These are phyloP conservation scores for Nemopilema nomurai DNA, from an alignment of 30 jellyfish, hydroid and myxozoan genomes.

Conservation along the genomic window DNA sequence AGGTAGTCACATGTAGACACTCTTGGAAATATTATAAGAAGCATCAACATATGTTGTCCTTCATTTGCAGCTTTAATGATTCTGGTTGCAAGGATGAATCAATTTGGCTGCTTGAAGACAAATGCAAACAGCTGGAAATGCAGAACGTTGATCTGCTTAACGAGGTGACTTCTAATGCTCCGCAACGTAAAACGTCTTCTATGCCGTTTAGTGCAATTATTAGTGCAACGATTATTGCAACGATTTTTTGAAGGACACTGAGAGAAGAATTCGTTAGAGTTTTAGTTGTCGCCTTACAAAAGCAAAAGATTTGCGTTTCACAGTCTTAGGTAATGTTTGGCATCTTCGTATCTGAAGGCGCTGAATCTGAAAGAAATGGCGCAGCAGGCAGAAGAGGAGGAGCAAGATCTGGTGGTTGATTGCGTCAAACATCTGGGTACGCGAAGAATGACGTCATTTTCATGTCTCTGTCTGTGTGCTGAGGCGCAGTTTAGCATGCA, in stretches of 20 bases:
- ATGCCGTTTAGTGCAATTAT: no score
- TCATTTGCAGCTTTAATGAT: conserved; percentile 13
- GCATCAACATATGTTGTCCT: no score
- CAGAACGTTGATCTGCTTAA: conserved; percentile 58
- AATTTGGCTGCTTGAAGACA: conserved; percentile 50
- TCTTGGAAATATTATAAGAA: no score
- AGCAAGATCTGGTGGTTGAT: conserved; percentile 81
- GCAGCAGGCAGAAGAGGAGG: conserved; percentile 72
- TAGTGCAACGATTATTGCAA: not conserved
- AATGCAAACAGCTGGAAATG: conserved; percentile 70
- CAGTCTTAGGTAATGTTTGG: not conserved
- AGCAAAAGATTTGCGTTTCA: no score
- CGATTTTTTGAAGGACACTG: not conserved
- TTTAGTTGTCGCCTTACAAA: not conserved
- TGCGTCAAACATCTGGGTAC: conserved; percentile 79
- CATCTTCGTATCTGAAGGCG: conserved; percentile 58
- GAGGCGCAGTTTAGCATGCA: no score
- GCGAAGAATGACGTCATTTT: not conserved
- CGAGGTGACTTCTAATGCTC: conserved; percentile 64
- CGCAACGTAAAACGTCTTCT: no score
- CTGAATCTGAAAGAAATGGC: conserved; percentile 61
- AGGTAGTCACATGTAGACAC: no score
- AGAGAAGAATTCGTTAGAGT: not conserved
- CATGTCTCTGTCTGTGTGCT: not conserved
- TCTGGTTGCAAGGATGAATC: conserved; percentile 78